These are phyloP conservation scores for Lamellibrachia luymesi DNA, from an alignment of 1,140 invertebrate species.

Conservation along the genomic window DNA sequence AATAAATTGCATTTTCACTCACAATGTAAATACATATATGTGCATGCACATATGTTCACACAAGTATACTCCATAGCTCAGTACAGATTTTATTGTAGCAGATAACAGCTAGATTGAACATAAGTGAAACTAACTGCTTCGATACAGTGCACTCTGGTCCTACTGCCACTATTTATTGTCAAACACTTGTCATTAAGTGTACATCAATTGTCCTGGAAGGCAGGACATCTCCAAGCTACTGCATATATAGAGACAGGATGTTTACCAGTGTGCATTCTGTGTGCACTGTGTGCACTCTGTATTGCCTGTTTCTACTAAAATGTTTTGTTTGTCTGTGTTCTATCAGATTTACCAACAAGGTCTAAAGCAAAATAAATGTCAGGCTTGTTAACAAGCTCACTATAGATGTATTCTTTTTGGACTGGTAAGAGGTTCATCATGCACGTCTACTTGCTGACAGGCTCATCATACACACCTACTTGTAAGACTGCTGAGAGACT, in stretches of 20 bases:
- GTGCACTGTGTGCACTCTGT: background rate
- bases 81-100: constrained; percentile 1
- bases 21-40: background rate
- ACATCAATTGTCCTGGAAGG: background rate
- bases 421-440: too few relatives aligned
- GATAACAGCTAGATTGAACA: background rate
- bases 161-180: background rate
- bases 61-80: background rate
- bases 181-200: background rate
- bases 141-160: background rate
- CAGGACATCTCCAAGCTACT: background rate
- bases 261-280: background rate
- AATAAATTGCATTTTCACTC: background rate
- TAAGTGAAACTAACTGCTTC: background rate
- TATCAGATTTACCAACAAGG: background rate
- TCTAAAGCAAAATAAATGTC: background rate
- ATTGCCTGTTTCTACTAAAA: too few relatives aligned
- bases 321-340: background rate
- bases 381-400: constrained; percentile 73
- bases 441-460: constrained; percentile 81
- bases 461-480: constrained; percentile 88
- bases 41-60: background rate
- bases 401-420: constrained; percentile 57
- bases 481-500: constrained; percentile 86
- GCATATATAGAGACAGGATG: background rate